Evolutionary conservation across 2,113 vertebrate genomes (phyloP), one percentile per base, ranked within the genome.

Genomic region (Rostratula benghalensis): DNA sequence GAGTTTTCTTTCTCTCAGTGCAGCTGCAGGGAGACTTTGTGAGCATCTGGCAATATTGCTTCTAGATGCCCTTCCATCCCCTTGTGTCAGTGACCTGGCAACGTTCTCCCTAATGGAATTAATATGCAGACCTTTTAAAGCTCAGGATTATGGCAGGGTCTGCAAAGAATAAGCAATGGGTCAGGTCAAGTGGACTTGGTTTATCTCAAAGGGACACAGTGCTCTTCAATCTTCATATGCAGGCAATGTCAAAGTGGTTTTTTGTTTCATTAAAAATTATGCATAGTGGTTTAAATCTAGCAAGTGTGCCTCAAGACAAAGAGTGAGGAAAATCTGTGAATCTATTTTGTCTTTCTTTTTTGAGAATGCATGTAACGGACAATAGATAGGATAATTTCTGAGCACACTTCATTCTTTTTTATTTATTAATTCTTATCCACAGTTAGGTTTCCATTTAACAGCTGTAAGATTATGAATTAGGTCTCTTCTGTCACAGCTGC

Each of bases 401-500:
- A 90, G 41, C 13, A 41, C 1, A 1, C 63, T 92, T 68, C 53
- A 13, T 93, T 83, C 43, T 80, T 35, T 46, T 61, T 45, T 39
- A 79, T 86, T 60, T 93, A 93, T 93, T 83, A 54, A 59, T 80
- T n/a, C 37, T 76, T 73, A 37, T 87, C 63, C 59, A 63, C 69
- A 79, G 4, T 17, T 60, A 54, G 37, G 78, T 87, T 94, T 91
- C 85, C 50, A 59, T 87, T 54, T 73, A 82, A 69, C 95, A 95
- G 86, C 92, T 94, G 92, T 87, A 82, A 82, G 86, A 18, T 59
- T 21, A 39, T 94, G 94, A 95, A 91, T 91, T 91, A 64, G 37
- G 31, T 89, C 70, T 84, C 65, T 68, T 95, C 57, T 95, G 57
- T 69, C 54, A 77, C 94, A 94, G 86, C 90, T 96, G 93, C 88